phyloP scores from a whole-genome alignment of 1,140 invertebrate species.

The Telenomus remus region DNA sequence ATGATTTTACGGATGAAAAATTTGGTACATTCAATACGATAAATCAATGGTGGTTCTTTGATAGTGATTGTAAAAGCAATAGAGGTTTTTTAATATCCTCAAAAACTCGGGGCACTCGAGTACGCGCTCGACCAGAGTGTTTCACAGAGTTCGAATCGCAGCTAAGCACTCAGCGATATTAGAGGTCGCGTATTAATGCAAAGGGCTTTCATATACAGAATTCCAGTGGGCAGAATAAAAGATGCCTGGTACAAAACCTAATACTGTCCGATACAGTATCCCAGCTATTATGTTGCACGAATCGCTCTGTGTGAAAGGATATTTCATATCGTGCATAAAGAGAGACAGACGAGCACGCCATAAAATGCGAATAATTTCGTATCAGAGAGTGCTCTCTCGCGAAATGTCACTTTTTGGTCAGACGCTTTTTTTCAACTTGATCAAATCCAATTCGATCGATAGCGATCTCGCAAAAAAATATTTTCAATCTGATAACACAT shows the following conservation, averaged over 20 bases:
- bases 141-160: conserved; percentile 37
- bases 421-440: conserved; percentile 7
- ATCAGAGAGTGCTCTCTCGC: conserved; percentile 32
- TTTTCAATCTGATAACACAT: too few relatives aligned
- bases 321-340: conserved; percentile 61
- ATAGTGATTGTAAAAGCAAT: conserved; percentile 79
- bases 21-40: background rate
- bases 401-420: conserved; percentile 26
- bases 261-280: conserved; percentile 50
- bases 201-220: conserved; percentile 61
- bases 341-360: conserved; percentile 13
- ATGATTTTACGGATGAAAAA: background rate
- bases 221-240: conserved; percentile 45
- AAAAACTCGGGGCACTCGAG: conserved; percentile 51
- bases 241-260: conserved; percentile 44
- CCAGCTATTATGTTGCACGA: conserved; percentile 57
- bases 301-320: conserved; percentile 58
- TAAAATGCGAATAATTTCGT: conserved; percentile 29
- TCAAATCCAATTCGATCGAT: background rate
- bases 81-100: conserved; percentile 61
- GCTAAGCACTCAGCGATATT: conserved; percentile 68
- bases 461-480: too few relatives aligned
- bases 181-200: conserved; percentile 63
- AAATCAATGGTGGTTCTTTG: conserved; percentile 2
- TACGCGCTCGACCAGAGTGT: conserved; percentile 36